Percentiles rank a stretch among this genome's conserved stretches.
Conservation (phyloP, 2,113 vertebrate species). For the Neopipo cinnamomea region DNA sequence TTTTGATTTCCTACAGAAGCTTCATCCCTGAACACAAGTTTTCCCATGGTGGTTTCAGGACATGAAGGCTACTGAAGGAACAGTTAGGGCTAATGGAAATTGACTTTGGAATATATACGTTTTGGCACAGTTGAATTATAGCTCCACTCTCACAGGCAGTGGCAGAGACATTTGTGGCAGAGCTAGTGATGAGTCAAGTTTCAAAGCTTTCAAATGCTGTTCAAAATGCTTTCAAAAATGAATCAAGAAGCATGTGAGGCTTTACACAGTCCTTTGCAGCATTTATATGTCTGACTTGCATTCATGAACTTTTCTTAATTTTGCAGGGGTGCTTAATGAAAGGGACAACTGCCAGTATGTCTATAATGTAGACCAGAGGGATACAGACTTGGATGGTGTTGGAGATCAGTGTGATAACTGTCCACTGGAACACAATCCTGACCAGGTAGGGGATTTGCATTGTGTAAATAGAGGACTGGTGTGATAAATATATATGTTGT, state of each 20-base stretch:
- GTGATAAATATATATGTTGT: background rate
- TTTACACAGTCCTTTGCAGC: background rate
- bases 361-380: constrained; percentile 96
- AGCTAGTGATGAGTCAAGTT: background rate
- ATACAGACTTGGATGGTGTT: constrained; percentile 92
- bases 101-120: fast-evolving
- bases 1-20: background rate
- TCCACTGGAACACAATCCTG: constrained; percentile 94
- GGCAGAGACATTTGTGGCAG: background rate
- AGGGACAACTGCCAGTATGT: constrained; percentile 95
- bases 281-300: background rate
- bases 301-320: background rate
- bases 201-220: background rate
- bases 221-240: background rate
- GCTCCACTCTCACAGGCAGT: background rate
- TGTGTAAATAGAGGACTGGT: background rate
- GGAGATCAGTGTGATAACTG: constrained; percentile 99
- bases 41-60: background rate
- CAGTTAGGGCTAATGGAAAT: background rate
- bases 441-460: constrained; percentile 81
- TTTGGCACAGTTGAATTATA: background rate
- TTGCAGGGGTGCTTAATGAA: constrained; percentile 91
- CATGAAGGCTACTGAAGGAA: background rate
- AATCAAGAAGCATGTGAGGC: background rate
- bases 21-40: background rate